Base-by-base conservation (phyloP, 1,140 invertebrate genomes). In the Trichonephila clavata region DNA sequence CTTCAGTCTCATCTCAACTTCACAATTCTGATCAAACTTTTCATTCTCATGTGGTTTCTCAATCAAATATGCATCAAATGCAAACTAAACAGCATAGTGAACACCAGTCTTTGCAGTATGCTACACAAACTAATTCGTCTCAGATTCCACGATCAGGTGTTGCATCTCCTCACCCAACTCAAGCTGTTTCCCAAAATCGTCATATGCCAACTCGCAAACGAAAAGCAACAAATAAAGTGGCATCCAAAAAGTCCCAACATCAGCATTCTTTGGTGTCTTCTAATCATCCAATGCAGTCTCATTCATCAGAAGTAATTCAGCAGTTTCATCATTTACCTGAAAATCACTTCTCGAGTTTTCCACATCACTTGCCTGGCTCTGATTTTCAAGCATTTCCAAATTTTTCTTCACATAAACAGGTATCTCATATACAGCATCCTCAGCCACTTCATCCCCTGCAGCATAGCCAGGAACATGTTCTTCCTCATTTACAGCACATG, bases 371-470 rank as follows among this genome's bases (percentile, higher is more conserved):
- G 39, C 14, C 86, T 27, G 59, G 61, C n/a, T 84, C 93, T 20
- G 87, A 94, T 61, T 94, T 94, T 90, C 86, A 60, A 65, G n/a
- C 77, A 8, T 94, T 94, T 43, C 18, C 86, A 10, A 94, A 68
- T 90, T 94, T 89, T 68, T 83, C 93, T 59, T 57, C 93, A 57
- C 93, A 88, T 27, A 94, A 94, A 32, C 71, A 39, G 2, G 63
- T 87, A 27, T 60, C 87, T 90, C 93, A 94, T n/a, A 94, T 94
- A 57, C 93, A 94, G 27, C 93, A 94, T 71, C 93, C 93, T 83
- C 93, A 94, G 16, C 93, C 93, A 24, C 65, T 94, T 57, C 93
- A 90, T 90, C 93, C 93, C 16, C 71, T 94, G 24, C 93, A 94
- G 43, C 93, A 94, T 90, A 68, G 80, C 63, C 93, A 94, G 65